Conservation (phyloP, 2,113 vertebrate species). For the Catharus minimus region DNA sequence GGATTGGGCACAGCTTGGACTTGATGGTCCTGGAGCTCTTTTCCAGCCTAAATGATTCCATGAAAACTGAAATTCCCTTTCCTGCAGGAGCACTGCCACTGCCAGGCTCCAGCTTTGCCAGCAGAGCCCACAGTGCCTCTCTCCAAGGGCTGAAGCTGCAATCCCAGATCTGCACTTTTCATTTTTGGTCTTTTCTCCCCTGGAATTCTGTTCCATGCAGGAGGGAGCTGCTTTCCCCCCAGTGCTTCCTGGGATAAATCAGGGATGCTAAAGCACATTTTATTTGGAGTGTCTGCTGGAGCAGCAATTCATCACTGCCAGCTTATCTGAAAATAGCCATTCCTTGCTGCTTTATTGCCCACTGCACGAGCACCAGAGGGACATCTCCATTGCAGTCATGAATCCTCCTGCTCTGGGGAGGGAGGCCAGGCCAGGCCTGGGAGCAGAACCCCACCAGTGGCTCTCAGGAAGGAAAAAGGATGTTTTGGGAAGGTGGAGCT, state of each 20-base stretch:
- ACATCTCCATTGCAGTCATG: conserved; percentile 5
- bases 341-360: background rate
- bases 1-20: background rate
- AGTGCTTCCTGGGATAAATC: background rate
- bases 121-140: background rate
- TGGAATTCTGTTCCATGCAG: background rate
- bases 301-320: conserved; percentile 45
- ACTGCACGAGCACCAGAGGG: conserved; percentile 1
- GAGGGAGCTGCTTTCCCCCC: background rate
- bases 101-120: background rate
- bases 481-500: background rate
- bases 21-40: background rate
- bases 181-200: background rate
- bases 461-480: background rate
- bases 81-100: background rate
- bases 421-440: background rate
- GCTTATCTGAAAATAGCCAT: conserved; percentile 24
- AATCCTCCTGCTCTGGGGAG: background rate
- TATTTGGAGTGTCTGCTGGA: conserved; percentile 30
- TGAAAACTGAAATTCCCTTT: background rate
- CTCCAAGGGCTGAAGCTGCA: background rate
- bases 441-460: background rate
- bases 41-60: background rate
- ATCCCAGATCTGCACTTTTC: background rate
- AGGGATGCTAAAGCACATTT: conserved; percentile 3